A percentile compares a stretch with the other conserved stretches of the same genome.
phyloP scores from a whole-genome alignment of 2,797 vertebrate genomes.

The Phoeniculus purpureus region DNA sequence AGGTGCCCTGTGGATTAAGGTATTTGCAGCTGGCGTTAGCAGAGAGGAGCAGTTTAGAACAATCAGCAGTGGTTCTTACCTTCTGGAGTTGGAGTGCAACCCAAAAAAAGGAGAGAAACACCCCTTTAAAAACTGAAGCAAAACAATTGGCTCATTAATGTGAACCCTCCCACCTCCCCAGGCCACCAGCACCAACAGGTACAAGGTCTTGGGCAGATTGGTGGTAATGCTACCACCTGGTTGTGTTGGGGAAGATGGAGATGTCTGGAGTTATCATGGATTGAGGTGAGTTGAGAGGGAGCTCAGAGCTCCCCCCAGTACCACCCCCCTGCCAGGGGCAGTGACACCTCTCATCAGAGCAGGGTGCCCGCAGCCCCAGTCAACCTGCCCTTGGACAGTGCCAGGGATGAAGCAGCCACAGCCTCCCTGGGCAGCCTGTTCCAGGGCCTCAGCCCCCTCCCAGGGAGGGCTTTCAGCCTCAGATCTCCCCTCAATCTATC shows the following conservation, averaged over 20 bases:
- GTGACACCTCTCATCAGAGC: no score
- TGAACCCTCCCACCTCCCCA: neutral
- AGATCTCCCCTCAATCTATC: no score
- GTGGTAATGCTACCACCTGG: neutral
- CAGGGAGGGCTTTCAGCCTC: no score
- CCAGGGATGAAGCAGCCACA: no score
- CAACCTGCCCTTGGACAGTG: no score
- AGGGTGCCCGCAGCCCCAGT: no score
- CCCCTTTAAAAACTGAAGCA: constrained; percentile 74
- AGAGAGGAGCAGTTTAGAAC: constrained; percentile 34
- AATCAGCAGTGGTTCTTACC: constrained; percentile 76
- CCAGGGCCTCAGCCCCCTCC: no score
- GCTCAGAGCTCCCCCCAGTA: no score
- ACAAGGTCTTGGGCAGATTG: fast-evolving
- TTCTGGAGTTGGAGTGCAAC: constrained; percentile 79
- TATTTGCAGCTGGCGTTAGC: neutral
- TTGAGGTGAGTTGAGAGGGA: no score
- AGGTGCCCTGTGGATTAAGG: neutral
- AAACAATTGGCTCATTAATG: constrained; percentile 4
- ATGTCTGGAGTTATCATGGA: neutral
- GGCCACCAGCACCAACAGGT: neutral
- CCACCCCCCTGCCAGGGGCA: no score
- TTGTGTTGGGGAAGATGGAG: fast-evolving
- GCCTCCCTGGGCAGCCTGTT: no score
- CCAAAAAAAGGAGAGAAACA: constrained; percentile 73